Evolutionary conservation across 2,888 invertebrate genomes (phyloP), one percentile per base, ranked within the genome.

Genomic region (Drosophila prolongata): DNA sequence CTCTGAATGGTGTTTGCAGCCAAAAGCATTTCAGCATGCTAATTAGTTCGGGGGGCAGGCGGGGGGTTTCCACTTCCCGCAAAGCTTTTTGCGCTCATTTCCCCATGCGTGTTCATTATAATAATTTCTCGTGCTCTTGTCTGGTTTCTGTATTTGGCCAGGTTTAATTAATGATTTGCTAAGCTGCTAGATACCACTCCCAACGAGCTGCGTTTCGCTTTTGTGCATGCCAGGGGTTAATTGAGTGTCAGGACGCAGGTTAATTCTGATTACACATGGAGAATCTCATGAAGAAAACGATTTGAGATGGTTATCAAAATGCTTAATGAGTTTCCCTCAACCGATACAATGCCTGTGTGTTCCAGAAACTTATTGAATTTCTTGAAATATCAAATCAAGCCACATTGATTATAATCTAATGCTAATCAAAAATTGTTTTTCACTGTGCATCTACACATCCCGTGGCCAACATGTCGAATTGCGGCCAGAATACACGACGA

Each of bases 151-250:
- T 44, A 64, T 49, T 70, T 35, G 68, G 69, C 54, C 72, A 73
- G 76, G 69, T 74, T 78, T 77, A 83, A 83, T 82, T 82, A 85
- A 83, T 83, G 86, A 82, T 82, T 82, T 74, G 80, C 76, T 68
- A 78, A 76, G 78, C 85, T 82, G 64, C 53, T 71, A 50, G 68
- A 42, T 42, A 27, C 58, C 53, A 40, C 53, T 52, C 58, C 58
- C 40, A 52, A 30, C 10, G 37, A 27, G n/a, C n/a, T 44, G 67
- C 56, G 65, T 67, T 52, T 43, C 64, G 37, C 27, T 11, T 38
- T 52, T 56, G 65, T 56, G 62, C 49, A 59, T 14, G 37, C 30
- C 59, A 58, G 52, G 73, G 73, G 73, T 72, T 78, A 82, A 85
- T 85, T 85, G 82, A 70, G 76, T 85, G 82, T 85, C 78, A 70